These are phyloP conservation scores for Drosophila stalkeri DNA, from an alignment of 2,888 invertebrate species.

Conservation along the genomic window DNA sequence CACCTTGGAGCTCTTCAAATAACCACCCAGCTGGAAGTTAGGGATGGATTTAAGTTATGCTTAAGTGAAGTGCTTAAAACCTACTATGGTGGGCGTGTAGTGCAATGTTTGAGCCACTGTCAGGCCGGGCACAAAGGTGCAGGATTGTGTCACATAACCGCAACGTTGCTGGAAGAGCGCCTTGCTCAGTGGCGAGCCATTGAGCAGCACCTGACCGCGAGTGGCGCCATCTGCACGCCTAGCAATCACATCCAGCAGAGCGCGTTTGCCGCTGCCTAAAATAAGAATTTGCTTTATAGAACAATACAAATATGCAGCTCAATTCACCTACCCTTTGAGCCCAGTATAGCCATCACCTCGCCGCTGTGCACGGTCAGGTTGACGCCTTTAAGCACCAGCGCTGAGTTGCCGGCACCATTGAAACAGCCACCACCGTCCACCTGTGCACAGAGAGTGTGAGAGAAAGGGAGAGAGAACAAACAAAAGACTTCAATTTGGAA, in stretches of 20 bases:
- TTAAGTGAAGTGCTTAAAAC: slow-evolving; percentile 9
- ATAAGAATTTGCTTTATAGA: neutral
- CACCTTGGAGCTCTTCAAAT: slow-evolving; percentile 93
- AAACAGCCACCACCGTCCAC: slow-evolving; percentile 92
- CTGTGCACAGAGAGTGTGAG: slow-evolving; percentile 84
- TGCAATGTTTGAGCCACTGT: slow-evolving; percentile 94
- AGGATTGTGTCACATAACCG: slow-evolving; percentile 94
- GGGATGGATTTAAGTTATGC: neutral
- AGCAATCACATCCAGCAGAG: slow-evolving; percentile 96
- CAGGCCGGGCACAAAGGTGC: slow-evolving; percentile 93
- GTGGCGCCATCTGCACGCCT: slow-evolving; percentile 92
- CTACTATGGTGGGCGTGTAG: slow-evolving; percentile 92
- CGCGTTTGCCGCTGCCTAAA: slow-evolving; percentile 97
- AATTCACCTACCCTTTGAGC: slow-evolving; percentile 91
- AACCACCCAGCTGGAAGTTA: slow-evolving; percentile 88
- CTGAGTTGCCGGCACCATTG: slow-evolving; percentile 92
- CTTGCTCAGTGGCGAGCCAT: slow-evolving; percentile 93
- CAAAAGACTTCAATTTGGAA: slow-evolving; percentile 49
- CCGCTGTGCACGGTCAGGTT: slow-evolving; percentile 96
- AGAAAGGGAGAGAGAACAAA: neutral
- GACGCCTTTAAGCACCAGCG: slow-evolving; percentile 96
- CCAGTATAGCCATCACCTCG: slow-evolving; percentile 96
- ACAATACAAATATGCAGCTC: neutral
- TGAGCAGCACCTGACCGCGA: slow-evolving; percentile 94
- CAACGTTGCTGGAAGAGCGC: slow-evolving; percentile 94